A percentile compares a stretch with the other conserved stretches of the same genome.
Conservation (phyloP, 2,797 vertebrate genomes). For the Siniperca scherzeri region DNA sequence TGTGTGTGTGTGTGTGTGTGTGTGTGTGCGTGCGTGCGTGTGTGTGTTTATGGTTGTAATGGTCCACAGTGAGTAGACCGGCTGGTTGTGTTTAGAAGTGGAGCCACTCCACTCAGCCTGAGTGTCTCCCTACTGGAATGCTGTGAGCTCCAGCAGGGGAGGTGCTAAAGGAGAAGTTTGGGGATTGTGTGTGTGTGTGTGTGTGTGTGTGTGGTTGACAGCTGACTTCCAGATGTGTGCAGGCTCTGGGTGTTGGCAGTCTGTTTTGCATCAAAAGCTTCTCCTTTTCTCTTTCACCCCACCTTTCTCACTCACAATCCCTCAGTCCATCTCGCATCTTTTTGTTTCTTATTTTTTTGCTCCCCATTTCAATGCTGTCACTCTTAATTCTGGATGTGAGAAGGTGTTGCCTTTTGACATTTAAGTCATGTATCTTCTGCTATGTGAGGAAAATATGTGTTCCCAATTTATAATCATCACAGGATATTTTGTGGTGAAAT, state of each 20-base stretch:
- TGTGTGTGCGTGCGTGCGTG: slow-evolving; percentile 31
- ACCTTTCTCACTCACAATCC: slow-evolving; percentile 47
- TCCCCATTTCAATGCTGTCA: slow-evolving; percentile 6
- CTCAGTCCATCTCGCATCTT: slow-evolving; percentile 24
- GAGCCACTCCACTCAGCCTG: slow-evolving; percentile 86
- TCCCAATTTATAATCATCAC: neutral
- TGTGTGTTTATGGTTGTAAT: slow-evolving; percentile 52
- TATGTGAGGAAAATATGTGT: neutral
- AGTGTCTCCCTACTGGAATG: slow-evolving; percentile 88
- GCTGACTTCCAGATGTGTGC: slow-evolving; percentile 89
- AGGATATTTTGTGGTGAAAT: neutral
- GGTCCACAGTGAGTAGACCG: slow-evolving; percentile 73
- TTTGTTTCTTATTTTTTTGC: slow-evolving; percentile 17
- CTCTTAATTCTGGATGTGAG: neutral
- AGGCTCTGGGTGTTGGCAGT: slow-evolving; percentile 72
- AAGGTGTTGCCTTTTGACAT: neutral
- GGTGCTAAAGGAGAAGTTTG: slow-evolving; percentile 68
- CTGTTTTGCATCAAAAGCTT: slow-evolving; percentile 84
- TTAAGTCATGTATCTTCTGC: neutral
- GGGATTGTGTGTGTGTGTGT: slow-evolving; percentile 45
- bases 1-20: slow-evolving; percentile 41
- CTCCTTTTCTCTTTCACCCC: slow-evolving; percentile 59
- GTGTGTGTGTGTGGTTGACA: slow-evolving; percentile 80
- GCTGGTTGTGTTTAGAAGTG: slow-evolving; percentile 87
- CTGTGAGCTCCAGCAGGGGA: slow-evolving; percentile 79